Evolutionary conservation across 2,888 invertebrate species (phyloP), one percentile per base, ranked within the genome.

Genomic region (Rhaphigaster nebulosa): DNA sequence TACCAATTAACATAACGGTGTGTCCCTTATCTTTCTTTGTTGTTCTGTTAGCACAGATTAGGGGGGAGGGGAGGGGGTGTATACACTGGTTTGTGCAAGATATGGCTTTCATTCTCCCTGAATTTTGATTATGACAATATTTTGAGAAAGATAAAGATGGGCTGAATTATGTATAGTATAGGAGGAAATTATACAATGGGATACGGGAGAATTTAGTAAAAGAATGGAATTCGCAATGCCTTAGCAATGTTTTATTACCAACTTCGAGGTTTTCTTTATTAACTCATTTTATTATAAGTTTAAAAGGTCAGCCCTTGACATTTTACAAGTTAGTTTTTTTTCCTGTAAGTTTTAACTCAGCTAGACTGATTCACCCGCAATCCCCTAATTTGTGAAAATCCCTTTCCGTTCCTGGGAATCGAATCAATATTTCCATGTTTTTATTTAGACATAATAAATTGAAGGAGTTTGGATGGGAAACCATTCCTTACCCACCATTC

Each of bases 1-100:
- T 70, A 70, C 34, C 70, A 70, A 70, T 70, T 70, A 70, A 70
- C 70, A 70, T 70, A 70, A 70, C 70, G 70, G 70, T 70, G 70
- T 70, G 70, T 34, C 70, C 70, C 70, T 70, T 70, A 70, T 70
- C 70, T 70, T 70, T 70, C 70, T 70, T 34, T 70, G 70, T 70
- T 70, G 70, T 70, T 70, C 70, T 70, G 70, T 70, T 70, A 70
- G 70, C 70, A 34, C 70, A 70, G 70, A 70, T 70, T 70, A 70
- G 18, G 65, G n/a, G 26, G 12, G 65, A 20, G 29, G n/a, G 65
- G n/a, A 0, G 6, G 70, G 70, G 70, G 65, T 0, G 34, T 70
- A 34, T 20, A 70, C 34, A 34, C 34, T 34, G 70, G 34, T 70
- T 70, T 70, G 70, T 70, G 34, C 70, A 70, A 34, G 70, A 70